Evolutionary conservation across 2,797 vertebrate genomes (phyloP), one percentile per base, ranked within the genome.

Genomic region (Philypnodon macrostomus): DNA sequence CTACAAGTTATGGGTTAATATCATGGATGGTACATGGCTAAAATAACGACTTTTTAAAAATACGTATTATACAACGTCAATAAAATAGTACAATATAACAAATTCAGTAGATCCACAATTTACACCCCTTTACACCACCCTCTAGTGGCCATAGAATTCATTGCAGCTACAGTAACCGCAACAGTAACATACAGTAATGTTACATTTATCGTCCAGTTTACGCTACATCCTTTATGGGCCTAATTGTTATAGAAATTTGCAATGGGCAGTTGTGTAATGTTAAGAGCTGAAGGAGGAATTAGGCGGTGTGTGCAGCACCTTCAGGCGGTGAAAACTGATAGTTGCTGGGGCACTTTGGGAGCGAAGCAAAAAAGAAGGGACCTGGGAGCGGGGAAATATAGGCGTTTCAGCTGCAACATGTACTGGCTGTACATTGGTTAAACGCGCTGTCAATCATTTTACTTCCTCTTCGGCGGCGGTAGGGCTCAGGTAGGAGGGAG

Each of bases 381-480:
- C 18, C 11, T 36, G 67, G 77, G 55, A 70, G 77, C 26, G 30
- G 17, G 56, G 62, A 57, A 23, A 23, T 57, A 31, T 56, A 53
- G 39, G 23, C 35, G 35, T 27, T 62, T 31, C 34, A 50, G 38
- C 37, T 27, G 33, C 50, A 49, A 69, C 36, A 14, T 19, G 15
- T 4, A 33, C 24, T 58, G 48, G 13, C 10, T 24, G 9, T 17
- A 47, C 48, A 90, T 92, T 92, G 93, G 92, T 70, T 19, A 7
- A 14, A 24, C 30, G 35, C n/a, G 1, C 45, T 60, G 86, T 87
- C 90, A 81, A 47, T 94, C 87, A 65, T 21, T 29, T 60, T 63
- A 93, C 89, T 94, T 95, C 92, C 93, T 93, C 39, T 76, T 88
- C 66, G 49, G 12, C 68, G 69, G 69, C 77, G 54, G 75, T 48